These are phyloP conservation scores for Aurelia aurita complex sp. Pacific DNA, from an alignment of 30 jellyfish, hydroid and myxozoan species.

Conservation along the genomic window DNA sequence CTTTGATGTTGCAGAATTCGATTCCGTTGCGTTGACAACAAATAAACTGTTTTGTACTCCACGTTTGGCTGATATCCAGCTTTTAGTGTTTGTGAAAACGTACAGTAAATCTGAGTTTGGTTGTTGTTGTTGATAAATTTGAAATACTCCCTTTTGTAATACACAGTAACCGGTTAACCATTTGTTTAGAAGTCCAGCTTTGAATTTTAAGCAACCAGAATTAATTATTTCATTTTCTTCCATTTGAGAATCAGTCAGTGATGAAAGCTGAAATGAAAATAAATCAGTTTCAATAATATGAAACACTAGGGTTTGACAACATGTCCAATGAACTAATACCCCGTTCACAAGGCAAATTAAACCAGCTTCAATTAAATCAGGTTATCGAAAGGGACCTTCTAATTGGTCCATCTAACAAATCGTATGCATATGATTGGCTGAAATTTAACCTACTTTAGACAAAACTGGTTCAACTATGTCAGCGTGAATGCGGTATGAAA, in stretches of 20 bases:
- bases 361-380: no score
- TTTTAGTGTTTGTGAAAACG: constrained; percentile 14
- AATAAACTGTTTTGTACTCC: constrained; percentile 20
- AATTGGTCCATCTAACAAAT: no score
- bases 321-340: no score
- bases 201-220: constrained; percentile 59
- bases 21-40: constrained; percentile 29
- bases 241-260: neutral
- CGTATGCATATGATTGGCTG: no score
- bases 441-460: no score
- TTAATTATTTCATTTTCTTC: constrained; percentile 16
- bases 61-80: constrained; percentile 63
- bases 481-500: no score
- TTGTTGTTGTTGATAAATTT: constrained; percentile 17
- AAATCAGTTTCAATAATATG: no score
- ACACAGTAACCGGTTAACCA: constrained; percentile 48
- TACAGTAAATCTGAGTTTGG: neutral
- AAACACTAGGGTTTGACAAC: no score
- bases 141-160: constrained; percentile 19
- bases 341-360: no score
- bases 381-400: no score
- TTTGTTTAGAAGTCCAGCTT: constrained; percentile 51
- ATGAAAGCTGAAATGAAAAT: no score
- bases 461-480: no score
- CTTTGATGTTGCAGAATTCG: constrained; percentile 18